Base-by-base conservation (phyloP, 2,888 invertebrate species). In the Ophion ellenae region DNA sequence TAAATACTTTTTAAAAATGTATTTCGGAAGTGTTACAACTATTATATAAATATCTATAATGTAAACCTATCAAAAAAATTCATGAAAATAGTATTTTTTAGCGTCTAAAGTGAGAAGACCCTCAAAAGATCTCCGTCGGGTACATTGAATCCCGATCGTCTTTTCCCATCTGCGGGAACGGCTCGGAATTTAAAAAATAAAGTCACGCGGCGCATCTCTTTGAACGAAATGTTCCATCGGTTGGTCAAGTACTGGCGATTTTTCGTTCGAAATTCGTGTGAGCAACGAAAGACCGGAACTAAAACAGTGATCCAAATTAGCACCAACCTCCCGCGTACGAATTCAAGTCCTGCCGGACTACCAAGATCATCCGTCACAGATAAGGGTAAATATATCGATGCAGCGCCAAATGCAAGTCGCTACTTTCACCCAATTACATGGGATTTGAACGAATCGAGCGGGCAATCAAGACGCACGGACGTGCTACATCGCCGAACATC, bases 311-410 rank as follows among this genome's bases (percentile, higher is more conserved):
- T 70, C 70, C 47, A 70, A 70, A 70, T 70, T 59, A 70, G 53
- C 63, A 32, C 32, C 32, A 32, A 4, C 32, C 3, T 32, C n/a
- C 17, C 53, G n/a, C 61, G 64, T 67, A 57, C 24, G 47, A 61
- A 40, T 61, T 24, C 75, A 14, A 64, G 77, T 73, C 47, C 57
- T 20, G 78, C 61, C 45, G 24, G 83, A 20, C 36, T 69, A 69
- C 75, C 59, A 66, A 28, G 79, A 79, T 84, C 47, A 74, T 79
- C 74, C 74, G 74, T 40, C 45, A 40, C 40, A 70, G 79, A 84
- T 84, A 84, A 84, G 70, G 61, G 71, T 76, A 84, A 84, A 80
- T 84, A 76, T 84, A 84, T 80, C 71, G 80, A 84, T 84, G 84
- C 67, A 71, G 76, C 76, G 76, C 80, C 71, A 84, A 76, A 64